These are phyloP conservation scores for Plumapathes pennacea DNA, from an alignment of 92 coral and sea anemone genomes.

Conservation along the genomic window DNA sequence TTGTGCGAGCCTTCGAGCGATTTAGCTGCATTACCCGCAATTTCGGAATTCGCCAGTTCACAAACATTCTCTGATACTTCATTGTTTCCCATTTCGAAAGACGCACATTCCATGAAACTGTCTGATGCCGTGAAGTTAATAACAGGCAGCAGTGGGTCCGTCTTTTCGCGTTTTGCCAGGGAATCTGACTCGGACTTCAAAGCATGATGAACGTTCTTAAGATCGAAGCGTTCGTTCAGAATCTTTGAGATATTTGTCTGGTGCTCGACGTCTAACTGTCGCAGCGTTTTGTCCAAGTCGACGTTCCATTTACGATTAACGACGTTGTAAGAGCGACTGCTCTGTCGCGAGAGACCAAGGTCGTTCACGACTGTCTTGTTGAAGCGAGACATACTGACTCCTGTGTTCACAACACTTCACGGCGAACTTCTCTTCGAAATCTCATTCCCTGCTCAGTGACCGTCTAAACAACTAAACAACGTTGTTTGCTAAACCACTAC, in stretches of 20 bases:
- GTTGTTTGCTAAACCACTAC: too few species aligned
- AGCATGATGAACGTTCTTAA: constrained; percentile 42
- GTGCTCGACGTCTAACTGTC: constrained; percentile 61
- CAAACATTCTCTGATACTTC: too few species aligned
- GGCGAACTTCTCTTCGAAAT: too few species aligned
- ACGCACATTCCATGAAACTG: too few species aligned
- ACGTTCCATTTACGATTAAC: constrained; percentile 55
- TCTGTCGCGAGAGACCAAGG: constrained; percentile 58
- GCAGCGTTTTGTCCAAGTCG: constrained; percentile 60
- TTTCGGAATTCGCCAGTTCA: too few species aligned
- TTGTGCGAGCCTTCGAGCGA: background rate
- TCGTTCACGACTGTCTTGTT: constrained; percentile 14
- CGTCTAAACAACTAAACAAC: too few species aligned
- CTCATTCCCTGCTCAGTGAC: too few species aligned
- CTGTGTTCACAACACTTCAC: too few species aligned
- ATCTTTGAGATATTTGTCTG: constrained; percentile 66
- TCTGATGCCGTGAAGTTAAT: too few species aligned
- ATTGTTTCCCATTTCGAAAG: too few species aligned
- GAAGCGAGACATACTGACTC: constrained; percentile 41
- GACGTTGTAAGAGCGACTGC: constrained; percentile 55
- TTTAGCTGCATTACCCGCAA: too few species aligned
- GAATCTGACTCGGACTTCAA: constrained; percentile 10
- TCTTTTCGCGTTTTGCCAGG: constrained; percentile 7
- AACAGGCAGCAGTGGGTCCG: background rate
- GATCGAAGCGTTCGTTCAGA: constrained; percentile 49